These are phyloP conservation scores for Amblyjoppa fuscipennis DNA, from an alignment of 2,888 invertebrate species.

Conservation along the genomic window DNA sequence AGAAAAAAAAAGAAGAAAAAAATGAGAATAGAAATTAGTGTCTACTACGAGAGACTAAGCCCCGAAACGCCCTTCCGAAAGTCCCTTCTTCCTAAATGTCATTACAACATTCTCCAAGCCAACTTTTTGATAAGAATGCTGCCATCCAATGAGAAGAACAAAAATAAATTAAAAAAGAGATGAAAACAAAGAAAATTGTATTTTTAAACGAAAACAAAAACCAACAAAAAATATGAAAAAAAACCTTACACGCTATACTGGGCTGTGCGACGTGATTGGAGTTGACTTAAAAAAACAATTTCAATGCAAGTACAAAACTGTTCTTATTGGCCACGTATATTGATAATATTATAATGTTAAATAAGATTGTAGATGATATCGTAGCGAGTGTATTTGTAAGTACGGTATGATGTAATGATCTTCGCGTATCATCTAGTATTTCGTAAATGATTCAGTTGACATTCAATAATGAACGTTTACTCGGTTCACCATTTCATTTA, in stretches of 20 bases:
- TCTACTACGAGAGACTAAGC: constrained; percentile 75
- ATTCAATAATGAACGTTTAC: constrained; percentile 60
- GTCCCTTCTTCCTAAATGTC: constrained; percentile 80
- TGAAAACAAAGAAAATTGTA: constrained; percentile 62
- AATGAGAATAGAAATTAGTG: constrained; percentile 70
- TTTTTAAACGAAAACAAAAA: constrained; percentile 59
- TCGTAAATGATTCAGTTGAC: constrained; percentile 60
- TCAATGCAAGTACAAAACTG: constrained; percentile 85
- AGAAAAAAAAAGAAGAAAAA: constrained; percentile 46
- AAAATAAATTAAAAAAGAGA: constrained; percentile 67
- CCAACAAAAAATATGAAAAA: constrained; percentile 71
- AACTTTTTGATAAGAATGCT: constrained; percentile 83
- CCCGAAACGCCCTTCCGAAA: constrained; percentile 18
- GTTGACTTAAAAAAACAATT: constrained; percentile 84
- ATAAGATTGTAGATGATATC: constrained; percentile 81
- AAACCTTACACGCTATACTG: constrained; percentile 84
- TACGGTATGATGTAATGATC: constrained; percentile 79
- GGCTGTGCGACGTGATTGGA: constrained; percentile 85
- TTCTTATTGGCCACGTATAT: constrained; percentile 85
- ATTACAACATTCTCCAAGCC: constrained; percentile 84
- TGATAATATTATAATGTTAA: constrained; percentile 78
- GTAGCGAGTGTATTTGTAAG: constrained; percentile 83
- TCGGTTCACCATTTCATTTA: constrained; percentile 60
- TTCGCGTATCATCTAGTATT: constrained; percentile 71
- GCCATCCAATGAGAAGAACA: constrained; percentile 80